A percentile compares a stretch with the other conserved stretches of the same genome.
These are phyloP conservation scores for Eupithecia pulchellata DNA, from an alignment of 2,888 invertebrate genomes.

Conservation along the genomic window DNA sequence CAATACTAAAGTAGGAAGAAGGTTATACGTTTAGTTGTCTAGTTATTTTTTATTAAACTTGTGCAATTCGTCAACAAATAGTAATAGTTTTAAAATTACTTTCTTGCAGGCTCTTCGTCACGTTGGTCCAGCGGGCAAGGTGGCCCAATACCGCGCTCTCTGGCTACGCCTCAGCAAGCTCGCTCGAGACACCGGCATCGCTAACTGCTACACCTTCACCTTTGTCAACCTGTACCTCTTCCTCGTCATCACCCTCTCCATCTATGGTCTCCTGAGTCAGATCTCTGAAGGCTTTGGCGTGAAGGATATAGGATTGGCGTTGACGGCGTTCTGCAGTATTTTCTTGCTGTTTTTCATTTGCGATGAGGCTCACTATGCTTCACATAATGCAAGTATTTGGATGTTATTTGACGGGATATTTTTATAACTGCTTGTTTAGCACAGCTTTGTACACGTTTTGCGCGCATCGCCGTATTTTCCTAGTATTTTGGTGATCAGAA, in stretches of 20 bases:
- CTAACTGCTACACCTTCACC: constrained; percentile 88
- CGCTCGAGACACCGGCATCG: constrained; percentile 87
- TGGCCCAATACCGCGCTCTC: constrained; percentile 89
- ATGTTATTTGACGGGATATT: background rate
- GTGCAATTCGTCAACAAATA: background rate
- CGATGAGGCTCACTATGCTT: constrained; percentile 90
- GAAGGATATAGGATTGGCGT: constrained; percentile 89
- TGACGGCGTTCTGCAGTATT: constrained; percentile 88
- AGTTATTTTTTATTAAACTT: no score
- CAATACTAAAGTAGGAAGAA: no score
- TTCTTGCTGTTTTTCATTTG: constrained; percentile 89
- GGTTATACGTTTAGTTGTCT: no score
- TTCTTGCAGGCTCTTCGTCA: constrained; percentile 85
- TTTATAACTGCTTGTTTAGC: background rate
- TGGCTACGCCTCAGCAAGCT: constrained; percentile 90
- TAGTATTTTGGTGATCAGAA: no score
- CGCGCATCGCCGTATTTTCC: no score
- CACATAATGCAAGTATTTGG: constrained; percentile 86
- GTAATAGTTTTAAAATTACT: background rate
- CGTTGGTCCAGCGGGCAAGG: constrained; percentile 88
- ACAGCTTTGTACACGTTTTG: no score
- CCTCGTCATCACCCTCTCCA: constrained; percentile 90
- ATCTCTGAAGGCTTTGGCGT: constrained; percentile 90
- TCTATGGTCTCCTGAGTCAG: constrained; percentile 90
- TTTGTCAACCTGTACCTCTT: constrained; percentile 89